Evolutionary conservation across 2,888 invertebrate genomes (phyloP).

Genomic region (Plebejus argus): DNA sequence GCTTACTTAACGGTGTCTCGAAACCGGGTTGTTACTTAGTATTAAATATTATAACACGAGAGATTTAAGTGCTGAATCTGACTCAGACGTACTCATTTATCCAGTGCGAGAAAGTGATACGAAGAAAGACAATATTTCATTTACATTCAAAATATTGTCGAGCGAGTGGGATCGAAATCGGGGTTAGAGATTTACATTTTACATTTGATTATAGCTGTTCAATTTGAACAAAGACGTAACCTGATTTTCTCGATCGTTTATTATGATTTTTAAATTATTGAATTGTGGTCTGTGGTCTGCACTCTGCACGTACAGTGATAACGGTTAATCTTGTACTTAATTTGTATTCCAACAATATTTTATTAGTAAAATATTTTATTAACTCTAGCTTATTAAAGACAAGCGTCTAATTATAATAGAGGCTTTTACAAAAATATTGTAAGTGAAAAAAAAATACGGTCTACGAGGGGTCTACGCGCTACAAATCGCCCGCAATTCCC

Average conservation of each 20-base stretch:
- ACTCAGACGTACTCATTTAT: slow-evolving; percentile 25
- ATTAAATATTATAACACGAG: background rate
- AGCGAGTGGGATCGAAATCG: slow-evolving; percentile 15
- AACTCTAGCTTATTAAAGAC: no score
- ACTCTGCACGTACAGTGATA: background rate
- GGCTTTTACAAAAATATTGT: background rate
- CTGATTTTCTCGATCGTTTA: slow-evolving; percentile 1
- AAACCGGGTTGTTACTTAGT: slow-evolving; percentile 55
- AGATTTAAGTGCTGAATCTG: slow-evolving; percentile 14
- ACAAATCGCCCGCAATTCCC: background rate
- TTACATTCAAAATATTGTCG: slow-evolving; percentile 18
- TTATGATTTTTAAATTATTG: background rate
- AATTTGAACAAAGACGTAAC: slow-evolving; percentile 9
- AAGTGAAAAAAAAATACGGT: background rate
- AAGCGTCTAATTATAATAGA: background rate
- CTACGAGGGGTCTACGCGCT: background rate
- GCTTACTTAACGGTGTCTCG: slow-evolving; percentile 66
- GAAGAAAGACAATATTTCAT: slow-evolving; percentile 16
- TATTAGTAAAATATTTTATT: background rate
- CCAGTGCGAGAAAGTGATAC: slow-evolving; percentile 24
- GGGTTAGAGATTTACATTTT: slow-evolving; percentile 19
- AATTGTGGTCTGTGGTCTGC: background rate
- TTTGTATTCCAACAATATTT: background rate
- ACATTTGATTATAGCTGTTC: slow-evolving; percentile 6
- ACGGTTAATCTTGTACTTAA: background rate